These are phyloP conservation scores for Sphenopsis melanotis DNA, from an alignment of 2,797 vertebrate species.

Conservation along the genomic window DNA sequence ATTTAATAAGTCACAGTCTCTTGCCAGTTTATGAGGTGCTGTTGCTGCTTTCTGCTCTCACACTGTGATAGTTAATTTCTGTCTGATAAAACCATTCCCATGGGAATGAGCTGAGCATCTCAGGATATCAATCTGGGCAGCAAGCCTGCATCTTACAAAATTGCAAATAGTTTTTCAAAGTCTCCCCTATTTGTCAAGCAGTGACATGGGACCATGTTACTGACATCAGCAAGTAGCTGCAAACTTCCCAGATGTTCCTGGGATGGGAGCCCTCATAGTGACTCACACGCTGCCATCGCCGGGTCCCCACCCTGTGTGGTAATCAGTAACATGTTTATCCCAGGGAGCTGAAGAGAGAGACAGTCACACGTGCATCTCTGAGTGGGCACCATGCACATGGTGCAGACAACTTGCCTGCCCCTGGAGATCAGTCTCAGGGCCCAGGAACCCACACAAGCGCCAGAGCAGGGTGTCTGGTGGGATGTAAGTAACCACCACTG, in stretches of 20 bases:
- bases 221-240: neutral
- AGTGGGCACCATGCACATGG: rapidly evolving
- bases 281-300: neutral
- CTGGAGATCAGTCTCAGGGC: neutral
- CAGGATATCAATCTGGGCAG: neutral
- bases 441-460: neutral
- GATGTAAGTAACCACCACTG: rapidly evolving
- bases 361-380: neutral
- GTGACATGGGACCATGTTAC: neutral
- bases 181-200: neutral
- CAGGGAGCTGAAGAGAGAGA: neutral
- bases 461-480: neutral
- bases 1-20: neutral
- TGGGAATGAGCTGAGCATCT: neutral
- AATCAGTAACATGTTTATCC: neutral
- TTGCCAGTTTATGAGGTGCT: neutral
- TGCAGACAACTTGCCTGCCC: neutral
- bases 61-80: neutral
- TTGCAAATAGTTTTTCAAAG: neutral
- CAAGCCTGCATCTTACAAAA: neutral
- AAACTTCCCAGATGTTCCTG: neutral
- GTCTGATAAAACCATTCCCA: neutral
- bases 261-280: neutral
- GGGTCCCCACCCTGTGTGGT: neutral
- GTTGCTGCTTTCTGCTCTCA: neutral